phyloP scores from a whole-genome alignment of 1,140 invertebrate genomes.

The Heliconius congener region DNA sequence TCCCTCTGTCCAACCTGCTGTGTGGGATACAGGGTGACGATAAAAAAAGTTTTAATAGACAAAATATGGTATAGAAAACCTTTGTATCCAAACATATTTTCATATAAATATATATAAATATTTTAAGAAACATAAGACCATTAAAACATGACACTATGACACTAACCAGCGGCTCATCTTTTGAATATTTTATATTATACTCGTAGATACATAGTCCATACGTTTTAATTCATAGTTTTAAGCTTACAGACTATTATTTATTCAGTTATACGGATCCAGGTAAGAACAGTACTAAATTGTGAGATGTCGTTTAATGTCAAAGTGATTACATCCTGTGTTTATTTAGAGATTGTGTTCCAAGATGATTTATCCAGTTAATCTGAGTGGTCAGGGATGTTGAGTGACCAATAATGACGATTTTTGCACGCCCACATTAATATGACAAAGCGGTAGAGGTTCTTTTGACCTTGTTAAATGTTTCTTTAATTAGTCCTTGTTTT shows the following conservation, averaged over 20 bases:
- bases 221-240: no score
- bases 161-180: no score
- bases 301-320: constrained; percentile 38
- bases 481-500: background rate
- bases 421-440: constrained; percentile 23
- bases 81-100: no score
- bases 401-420: constrained; percentile 25
- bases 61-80: no score
- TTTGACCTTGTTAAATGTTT: background rate
- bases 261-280: background rate
- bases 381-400: constrained; percentile 22
- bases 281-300: constrained; percentile 3
- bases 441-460: background rate
- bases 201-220: background rate
- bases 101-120: no score
- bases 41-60: no score
- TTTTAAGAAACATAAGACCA: no score
- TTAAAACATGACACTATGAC: no score
- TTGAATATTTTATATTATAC: background rate
- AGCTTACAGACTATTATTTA: background rate
- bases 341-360: constrained; percentile 33
- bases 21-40: no score
- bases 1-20: no score
- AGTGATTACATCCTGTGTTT: constrained; percentile 38
- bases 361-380: constrained; percentile 38